Base-by-base conservation (phyloP, 2,888 invertebrate species). In the Metellina segmentata region DNA sequence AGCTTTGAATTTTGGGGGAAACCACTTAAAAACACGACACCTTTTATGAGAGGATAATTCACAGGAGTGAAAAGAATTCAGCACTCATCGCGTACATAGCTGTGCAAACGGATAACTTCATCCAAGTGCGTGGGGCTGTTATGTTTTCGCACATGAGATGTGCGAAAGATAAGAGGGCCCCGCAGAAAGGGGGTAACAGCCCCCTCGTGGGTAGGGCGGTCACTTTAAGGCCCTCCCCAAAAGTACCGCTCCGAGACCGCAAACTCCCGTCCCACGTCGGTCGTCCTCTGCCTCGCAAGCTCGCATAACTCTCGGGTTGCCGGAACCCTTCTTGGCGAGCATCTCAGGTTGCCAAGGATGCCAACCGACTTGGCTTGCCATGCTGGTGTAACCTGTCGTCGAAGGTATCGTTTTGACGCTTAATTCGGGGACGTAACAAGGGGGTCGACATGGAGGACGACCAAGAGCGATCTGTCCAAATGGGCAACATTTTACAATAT, bases 161-260 rank as follows among this genome's bases (percentile, higher is more conserved):
- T 9, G 48, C 51, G 74, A 11, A n/a, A n/a, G 90, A 87, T 87
- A 91, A 91, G 87, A 82, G 82, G 87, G 83, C 34, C 70, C 83
- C 85, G 20, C 83, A 79, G 89, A 77, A 61, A 19, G 74, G 78
- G 87, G 87, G 87, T 87, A 87, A 91, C 87, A 87, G 87, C 87
- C 91, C 91, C 79, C 87, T 61, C 16, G 91, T 87, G 91, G 77
- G 77, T 72, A 20, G 87, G 82, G 81, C 78, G 91, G 87, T 88
- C 87, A 87, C 83, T 87, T 79, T 77, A 87, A 87, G 87, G 71
- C 87, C 91, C 91, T 91, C 91, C 78, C 82, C 91, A 69, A 91
- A 91, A 91, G 87, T 83, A 78, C 79, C 82, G 87, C 91, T 82
- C 20, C 72, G 91, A 91, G 91, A 91, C 91, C 90, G 48, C 90